Percentiles rank a stretch among this genome's conserved stretches.
phyloP scores from a whole-genome alignment of 64 coral and sea anemone genomes.

The Platygyra sinensis region DNA sequence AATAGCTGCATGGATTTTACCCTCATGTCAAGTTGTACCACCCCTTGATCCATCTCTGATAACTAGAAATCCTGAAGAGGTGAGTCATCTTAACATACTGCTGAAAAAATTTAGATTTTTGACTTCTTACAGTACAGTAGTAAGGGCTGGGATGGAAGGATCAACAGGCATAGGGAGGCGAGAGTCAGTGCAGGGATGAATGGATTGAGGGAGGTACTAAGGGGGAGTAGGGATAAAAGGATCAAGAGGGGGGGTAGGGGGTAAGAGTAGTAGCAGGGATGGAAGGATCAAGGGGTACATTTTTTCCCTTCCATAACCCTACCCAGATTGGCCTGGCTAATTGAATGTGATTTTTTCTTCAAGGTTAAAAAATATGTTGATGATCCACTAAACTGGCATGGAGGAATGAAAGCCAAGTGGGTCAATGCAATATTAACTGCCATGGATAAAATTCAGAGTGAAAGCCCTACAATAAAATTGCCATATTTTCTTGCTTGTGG shows the following conservation, averaged over 20 bases:
- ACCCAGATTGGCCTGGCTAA: no score
- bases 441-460: constrained; percentile 66
- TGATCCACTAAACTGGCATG: constrained; percentile 82
- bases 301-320: no score
- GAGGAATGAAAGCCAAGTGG: constrained; percentile 70
- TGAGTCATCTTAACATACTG: not conserved
- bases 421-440: constrained; percentile 47
- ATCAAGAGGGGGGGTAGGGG: no score
- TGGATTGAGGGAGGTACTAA: no score
- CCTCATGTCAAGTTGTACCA: constrained; percentile 21
- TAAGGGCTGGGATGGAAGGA: no score
- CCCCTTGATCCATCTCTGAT: constrained; percentile 37
- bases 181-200: no score
- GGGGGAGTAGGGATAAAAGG: no score
- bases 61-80: constrained; percentile 17
- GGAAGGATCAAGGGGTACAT: no score
- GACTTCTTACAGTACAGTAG: no score
- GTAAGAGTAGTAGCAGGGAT: no score
- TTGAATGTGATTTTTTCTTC: not conserved
- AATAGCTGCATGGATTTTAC: constrained; percentile 20
- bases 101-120: no score
- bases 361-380: constrained; percentile 72
- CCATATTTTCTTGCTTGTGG: constrained; percentile 85
- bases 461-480: constrained; percentile 44
- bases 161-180: no score